phyloP scores from a whole-genome alignment of 2,888 invertebrate genomes.

The Parnassius apollo region DNA sequence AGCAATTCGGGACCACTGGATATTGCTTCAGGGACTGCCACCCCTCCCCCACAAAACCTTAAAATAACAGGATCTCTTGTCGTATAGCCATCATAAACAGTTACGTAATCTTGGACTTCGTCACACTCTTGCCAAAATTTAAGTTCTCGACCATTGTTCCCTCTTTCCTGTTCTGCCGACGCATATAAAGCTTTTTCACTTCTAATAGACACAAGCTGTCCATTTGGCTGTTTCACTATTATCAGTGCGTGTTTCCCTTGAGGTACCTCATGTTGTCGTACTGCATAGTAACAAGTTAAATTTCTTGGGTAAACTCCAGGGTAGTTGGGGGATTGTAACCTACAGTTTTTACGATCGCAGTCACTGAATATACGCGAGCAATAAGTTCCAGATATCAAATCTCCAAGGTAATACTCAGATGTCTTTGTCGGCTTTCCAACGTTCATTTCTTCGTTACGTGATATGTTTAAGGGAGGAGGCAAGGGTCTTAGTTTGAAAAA shows the following conservation, averaged over 20 bases:
- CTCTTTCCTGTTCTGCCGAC: constrained; percentile 75
- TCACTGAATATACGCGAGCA: constrained; percentile 96
- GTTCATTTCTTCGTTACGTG: constrained; percentile 68
- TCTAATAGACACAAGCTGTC: constrained; percentile 91
- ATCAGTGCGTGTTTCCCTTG: constrained; percentile 94
- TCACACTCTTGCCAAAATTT: constrained; percentile 93
- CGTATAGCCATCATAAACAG: constrained; percentile 93
- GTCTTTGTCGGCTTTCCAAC: constrained; percentile 63
- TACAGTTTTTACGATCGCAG: constrained; percentile 94
- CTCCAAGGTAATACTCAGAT: constrained; percentile 88
- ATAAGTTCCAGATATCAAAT: constrained; percentile 94
- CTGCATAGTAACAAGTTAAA: constrained; percentile 96
- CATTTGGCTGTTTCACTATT: constrained; percentile 91
- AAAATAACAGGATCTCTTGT: constrained; percentile 92
- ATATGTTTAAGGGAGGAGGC: constrained; percentile 74
- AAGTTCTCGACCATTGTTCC: constrained; percentile 79
- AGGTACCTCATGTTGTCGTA: constrained; percentile 91
- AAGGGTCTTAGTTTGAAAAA: constrained; percentile 75
- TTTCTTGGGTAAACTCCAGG: constrained; percentile 96
- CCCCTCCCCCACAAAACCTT: constrained; percentile 94
- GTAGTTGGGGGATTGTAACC: constrained; percentile 95
- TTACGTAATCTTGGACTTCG: constrained; percentile 93
- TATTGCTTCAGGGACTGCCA: constrained; percentile 91
- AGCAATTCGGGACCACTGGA: constrained; percentile 93
- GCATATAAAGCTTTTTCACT: constrained; percentile 87